Conservation (phyloP, 30 jellyfish, hydroid and myxozoan species). For the Chrysaora quinquecirrha region DNA sequence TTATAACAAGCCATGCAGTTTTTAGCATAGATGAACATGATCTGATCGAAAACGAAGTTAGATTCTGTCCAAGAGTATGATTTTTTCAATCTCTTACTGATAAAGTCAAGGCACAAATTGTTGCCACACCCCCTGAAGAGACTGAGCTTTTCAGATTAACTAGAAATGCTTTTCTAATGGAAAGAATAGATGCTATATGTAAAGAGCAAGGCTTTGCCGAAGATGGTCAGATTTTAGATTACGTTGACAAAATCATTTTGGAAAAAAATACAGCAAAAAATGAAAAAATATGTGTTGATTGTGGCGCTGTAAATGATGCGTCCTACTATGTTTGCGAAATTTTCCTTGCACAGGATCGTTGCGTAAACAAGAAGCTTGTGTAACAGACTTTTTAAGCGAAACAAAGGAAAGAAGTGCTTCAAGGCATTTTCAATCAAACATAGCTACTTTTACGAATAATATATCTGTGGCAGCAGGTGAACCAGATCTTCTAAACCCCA, state of each 20-base stretch:
- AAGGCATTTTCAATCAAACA: not conserved
- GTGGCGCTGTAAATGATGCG: constrained; percentile 19
- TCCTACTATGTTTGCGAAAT: not conserved
- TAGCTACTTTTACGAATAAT: not conserved
- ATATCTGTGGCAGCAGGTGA: constrained; percentile 21
- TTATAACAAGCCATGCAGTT: constrained; percentile 23
- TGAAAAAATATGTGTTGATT: not conserved
- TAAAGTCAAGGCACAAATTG: not conserved
- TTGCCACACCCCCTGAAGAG: too few species aligned
- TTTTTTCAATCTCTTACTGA: not conserved
- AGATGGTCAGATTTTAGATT: not conserved
- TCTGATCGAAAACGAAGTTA: not conserved
- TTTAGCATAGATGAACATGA: not conserved
- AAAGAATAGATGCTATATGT: not conserved
- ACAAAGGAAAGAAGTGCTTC: not conserved
- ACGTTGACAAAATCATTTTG: not conserved
- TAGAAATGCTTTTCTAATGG: not conserved
- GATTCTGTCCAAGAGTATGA: constrained; percentile 10
- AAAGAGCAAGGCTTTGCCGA: not conserved
- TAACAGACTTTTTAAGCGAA: not conserved
- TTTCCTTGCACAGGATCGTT: constrained; percentile 6
- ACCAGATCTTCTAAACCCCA: constrained; percentile 33
- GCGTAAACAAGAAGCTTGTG: not conserved
- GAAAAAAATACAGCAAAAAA: not conserved
- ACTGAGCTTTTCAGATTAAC: too few species aligned